Evolutionary conservation across 53 echinoderm and acorn worm species (phyloP), one percentile per base, ranked within the genome.

Genomic region (Mesocentrotus franciscanus): DNA sequence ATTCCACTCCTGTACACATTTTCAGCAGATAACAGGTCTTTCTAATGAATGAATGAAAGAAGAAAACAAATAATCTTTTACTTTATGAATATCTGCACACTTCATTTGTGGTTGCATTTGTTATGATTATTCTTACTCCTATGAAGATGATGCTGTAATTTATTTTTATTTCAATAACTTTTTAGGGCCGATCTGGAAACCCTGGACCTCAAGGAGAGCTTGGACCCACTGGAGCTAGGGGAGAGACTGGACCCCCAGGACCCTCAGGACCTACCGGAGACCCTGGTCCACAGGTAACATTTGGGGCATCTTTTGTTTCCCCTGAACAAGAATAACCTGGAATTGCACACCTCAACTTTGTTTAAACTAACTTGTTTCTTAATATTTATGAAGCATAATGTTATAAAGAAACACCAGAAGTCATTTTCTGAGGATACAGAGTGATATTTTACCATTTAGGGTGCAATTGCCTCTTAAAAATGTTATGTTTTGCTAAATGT

Each of bases 191-290:
- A 92, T 70, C 96, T 95, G 97, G 97, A 74, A 59, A 87, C 91
- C 64, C 97, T 58, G 97, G 97, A 92, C 85, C 92, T 15, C 92
- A 91, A 60, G 97, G 97, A 83, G 97, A 97, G 72, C 24, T 95
- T 95, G 97, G 97, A 95, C 92, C 97, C 70, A 61, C 95, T 75
- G 98, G 98, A 96, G 90, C 96, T 35, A 60, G 96, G 78, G 98
- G 98, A 91, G 96, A 97, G 89, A 95, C 93, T 61, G 99, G 99
- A 94, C 72, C 96, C 14, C 96, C 97, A 96, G 99, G 99, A 58
- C 71, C 96, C 24, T 92, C 97, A 64, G 99, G 99, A 95, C 94
- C 94, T 59, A 85, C 93, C 83, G 99, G 99, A 96, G 98, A 97
- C 22, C 96, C 96, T 61, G 96, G 96, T 17, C 75, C 92, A 92